phyloP scores from a whole-genome alignment of 2,888 invertebrate species.

The Boloria euphrosyne region DNA sequence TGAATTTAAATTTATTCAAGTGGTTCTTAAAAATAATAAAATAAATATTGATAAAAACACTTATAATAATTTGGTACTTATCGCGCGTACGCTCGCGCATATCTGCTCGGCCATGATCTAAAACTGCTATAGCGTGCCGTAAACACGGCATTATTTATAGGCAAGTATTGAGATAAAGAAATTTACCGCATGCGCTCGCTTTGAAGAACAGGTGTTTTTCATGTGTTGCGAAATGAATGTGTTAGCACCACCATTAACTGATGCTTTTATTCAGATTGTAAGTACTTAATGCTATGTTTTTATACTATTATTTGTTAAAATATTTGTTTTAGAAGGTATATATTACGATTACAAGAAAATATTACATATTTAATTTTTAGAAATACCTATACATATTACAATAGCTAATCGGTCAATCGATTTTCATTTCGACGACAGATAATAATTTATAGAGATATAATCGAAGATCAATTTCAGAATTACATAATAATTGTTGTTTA shows the following conservation, averaged over 20 bases:
- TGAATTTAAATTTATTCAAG: background rate
- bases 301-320: background rate
- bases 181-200: slow-evolving; percentile 19
- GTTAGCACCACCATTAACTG: background rate
- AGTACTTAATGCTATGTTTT: background rate
- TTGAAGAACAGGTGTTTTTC: slow-evolving; percentile 28
- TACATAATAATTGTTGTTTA: no score
- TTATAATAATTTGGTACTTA: slow-evolving; percentile 22
- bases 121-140: slow-evolving; percentile 37
- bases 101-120: slow-evolving; percentile 41
- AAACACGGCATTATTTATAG: slow-evolving; percentile 41
- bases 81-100: slow-evolving; percentile 19
- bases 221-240: slow-evolving; percentile 9
- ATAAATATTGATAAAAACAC: slow-evolving; percentile 13
- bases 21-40: background rate
- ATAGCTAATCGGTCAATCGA: no score
- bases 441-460: no score
- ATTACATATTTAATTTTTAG: no score
- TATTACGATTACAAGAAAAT: no score
- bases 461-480: no score
- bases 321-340: no score
- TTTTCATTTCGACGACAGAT: no score
- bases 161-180: slow-evolving; percentile 40
- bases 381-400: no score
- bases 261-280: background rate